phyloP scores from a whole-genome alignment of 2,797 vertebrate genomes.

The Pangasius djambal region DNA sequence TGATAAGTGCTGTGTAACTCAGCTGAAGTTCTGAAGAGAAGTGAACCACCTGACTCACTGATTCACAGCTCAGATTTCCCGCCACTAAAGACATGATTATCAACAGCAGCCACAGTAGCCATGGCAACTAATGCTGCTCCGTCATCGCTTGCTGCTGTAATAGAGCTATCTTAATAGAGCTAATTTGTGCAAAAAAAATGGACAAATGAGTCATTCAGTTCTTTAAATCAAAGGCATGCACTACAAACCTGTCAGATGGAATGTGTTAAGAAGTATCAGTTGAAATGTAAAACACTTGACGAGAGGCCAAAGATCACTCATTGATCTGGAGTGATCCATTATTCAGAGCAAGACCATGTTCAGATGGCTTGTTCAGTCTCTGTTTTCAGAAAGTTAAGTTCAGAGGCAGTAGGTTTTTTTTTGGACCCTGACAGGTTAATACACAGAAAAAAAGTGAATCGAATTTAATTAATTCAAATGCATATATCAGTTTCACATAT shows the following conservation, averaged over 20 bases:
- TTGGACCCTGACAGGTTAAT: background rate
- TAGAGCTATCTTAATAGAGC: background rate
- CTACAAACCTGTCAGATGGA: background rate
- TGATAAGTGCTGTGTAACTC: constrained; percentile 72
- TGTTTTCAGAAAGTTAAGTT: background rate
- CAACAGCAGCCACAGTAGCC: constrained; percentile 38
- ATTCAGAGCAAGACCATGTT: background rate
- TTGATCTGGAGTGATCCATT: background rate
- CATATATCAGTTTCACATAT: background rate
- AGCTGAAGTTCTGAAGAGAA: constrained; percentile 62
- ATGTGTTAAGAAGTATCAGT: background rate
- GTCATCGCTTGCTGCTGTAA: background rate
- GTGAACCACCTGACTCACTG: constrained; percentile 60
- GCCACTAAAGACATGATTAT: constrained; percentile 31
- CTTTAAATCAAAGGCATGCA: background rate
- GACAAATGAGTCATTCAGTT: background rate
- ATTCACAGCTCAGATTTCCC: constrained; percentile 68
- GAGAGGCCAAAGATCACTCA: background rate
- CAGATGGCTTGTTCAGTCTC: too few relatives aligned
- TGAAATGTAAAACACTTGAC: background rate
- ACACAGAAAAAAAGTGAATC: background rate
- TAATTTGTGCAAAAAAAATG: constrained; percentile 7
- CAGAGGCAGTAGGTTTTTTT: background rate
- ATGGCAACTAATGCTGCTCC: constrained; percentile 30
- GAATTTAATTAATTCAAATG: background rate